A percentile compares a stretch with the other conserved stretches of the same genome.
phyloP scores from a whole-genome alignment of 2,797 vertebrate genomes.

The Xiphophorus birchmanni region DNA sequence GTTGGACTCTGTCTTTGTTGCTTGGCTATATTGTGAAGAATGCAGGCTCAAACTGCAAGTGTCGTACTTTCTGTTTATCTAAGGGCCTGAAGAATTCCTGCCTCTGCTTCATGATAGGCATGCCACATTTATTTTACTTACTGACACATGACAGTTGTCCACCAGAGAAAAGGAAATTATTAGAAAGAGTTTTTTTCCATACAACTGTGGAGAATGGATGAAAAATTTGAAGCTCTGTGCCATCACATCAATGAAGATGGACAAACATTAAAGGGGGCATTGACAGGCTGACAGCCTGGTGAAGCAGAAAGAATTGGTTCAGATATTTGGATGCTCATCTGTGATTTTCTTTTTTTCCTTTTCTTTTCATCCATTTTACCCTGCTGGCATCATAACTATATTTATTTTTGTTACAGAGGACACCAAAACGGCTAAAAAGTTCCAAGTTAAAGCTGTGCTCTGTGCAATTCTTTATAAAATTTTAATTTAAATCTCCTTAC shows the following conservation, averaged over 20 bases:
- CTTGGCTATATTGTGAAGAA: constrained; percentile 7
- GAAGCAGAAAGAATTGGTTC: constrained; percentile 66
- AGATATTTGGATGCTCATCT: constrained; percentile 42
- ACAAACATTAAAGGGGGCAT: constrained; percentile 64
- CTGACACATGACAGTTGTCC: constrained; percentile 71
- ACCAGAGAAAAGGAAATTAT: constrained; percentile 67
- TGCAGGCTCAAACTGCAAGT: constrained; percentile 27
- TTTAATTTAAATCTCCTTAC: constrained; percentile 47
- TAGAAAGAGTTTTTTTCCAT: constrained; percentile 64
- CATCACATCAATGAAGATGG: constrained; percentile 68
- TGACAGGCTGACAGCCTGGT: constrained; percentile 52
- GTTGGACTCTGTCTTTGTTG: too few species aligned
- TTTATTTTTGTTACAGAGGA: constrained; percentile 18
- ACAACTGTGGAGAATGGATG: constrained; percentile 52
- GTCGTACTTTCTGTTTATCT: constrained; percentile 42
- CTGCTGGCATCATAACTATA: constrained; percentile 16
- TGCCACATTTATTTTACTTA: constrained; percentile 79
- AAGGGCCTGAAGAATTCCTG: constrained; percentile 58
- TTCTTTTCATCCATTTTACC: constrained; percentile 27
- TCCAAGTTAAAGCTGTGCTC: constrained; percentile 18
- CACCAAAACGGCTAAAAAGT: constrained; percentile 10
- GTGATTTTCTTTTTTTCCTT: neutral
- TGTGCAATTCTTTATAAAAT: constrained; percentile 36
- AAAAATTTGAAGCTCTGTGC: constrained; percentile 58
- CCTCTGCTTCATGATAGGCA: constrained; percentile 55